Evolutionary conservation across 1,140 invertebrate genomes (phyloP).

Genomic region (Drosophila ananassae): DNA sequence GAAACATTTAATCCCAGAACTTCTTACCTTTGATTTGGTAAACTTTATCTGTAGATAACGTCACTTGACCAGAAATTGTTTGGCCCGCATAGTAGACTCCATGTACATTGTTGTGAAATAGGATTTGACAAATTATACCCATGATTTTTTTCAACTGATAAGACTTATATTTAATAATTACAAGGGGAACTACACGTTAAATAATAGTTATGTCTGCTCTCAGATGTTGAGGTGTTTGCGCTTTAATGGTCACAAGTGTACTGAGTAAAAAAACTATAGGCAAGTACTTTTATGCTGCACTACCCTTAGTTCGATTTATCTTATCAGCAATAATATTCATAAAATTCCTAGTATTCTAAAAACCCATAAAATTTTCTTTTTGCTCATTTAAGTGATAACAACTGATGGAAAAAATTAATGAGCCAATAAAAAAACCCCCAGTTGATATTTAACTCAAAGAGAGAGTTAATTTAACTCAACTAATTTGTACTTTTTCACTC

Average conservation of each 20-base stretch:
- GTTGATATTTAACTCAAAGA: not conserved
- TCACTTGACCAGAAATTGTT: slow-evolving; percentile 84
- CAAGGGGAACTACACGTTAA: not conserved
- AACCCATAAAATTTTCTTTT: slow-evolving; percentile 21
- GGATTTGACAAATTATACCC: slow-evolving; percentile 65
- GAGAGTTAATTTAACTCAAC: not conserved
- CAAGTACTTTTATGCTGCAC: slow-evolving; percentile 1
- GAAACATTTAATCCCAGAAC: not conserved
- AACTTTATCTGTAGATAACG: slow-evolving; percentile 81
- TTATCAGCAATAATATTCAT: slow-evolving; percentile 44
- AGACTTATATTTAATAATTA: not conserved
- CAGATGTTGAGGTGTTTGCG: slow-evolving; percentile 4
- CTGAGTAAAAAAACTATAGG: slow-evolving; percentile 11
- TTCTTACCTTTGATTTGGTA: slow-evolving; percentile 83
- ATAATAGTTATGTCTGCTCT: not conserved
- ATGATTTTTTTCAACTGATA: slow-evolving; percentile 31
- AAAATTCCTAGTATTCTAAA: slow-evolving; percentile 27
- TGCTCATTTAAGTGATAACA: not conserved
- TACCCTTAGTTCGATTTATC: slow-evolving; percentile 44
- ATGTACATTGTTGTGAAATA: slow-evolving; percentile 84
- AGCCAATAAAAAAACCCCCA: slow-evolving; percentile 6
- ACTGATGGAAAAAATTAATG: not conserved
- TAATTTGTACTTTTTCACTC: not conserved
- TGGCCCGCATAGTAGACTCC: slow-evolving; percentile 85
- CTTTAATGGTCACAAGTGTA: slow-evolving; percentile 16